A percentile compares a stretch with the other conserved stretches of the same genome.
Evolutionary conservation across 2,113 vertebrate species (phyloP).

Genomic region (Nothobranchius kuhntae): DNA sequence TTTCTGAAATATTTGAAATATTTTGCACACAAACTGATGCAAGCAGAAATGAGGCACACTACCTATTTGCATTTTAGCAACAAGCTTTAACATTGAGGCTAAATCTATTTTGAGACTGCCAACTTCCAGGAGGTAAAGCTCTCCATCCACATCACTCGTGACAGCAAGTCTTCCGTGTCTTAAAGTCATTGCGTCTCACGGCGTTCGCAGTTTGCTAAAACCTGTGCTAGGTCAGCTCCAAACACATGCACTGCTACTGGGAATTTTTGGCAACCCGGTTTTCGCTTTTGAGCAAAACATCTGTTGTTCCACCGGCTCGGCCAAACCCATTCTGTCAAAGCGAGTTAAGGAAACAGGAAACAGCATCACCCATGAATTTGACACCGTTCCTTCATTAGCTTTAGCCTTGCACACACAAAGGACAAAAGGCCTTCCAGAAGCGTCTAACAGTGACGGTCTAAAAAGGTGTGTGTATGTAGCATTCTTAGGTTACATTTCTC

Average conservation of each 20-base stretch:
- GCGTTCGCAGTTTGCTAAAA: slow-evolving; percentile 87
- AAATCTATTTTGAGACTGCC: slow-evolving; percentile 5
- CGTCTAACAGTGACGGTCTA: slow-evolving; percentile 10
- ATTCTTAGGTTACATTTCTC: slow-evolving; percentile 76
- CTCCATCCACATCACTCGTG: slow-evolving; percentile 83
- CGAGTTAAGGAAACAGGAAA: slow-evolving; percentile 98
- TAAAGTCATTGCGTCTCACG: slow-evolving; percentile 77
- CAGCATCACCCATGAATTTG: slow-evolving; percentile 91
- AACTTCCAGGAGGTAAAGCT: slow-evolving; percentile 17
- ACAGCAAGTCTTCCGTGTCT: slow-evolving; percentile 80
- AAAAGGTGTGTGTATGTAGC: slow-evolving; percentile 51
- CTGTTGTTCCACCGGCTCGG: slow-evolving; percentile 93
- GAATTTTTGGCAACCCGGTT: slow-evolving; percentile 89
- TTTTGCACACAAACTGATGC: too few relatives aligned
- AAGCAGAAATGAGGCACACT: too few relatives aligned
- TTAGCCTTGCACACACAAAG: neutral
- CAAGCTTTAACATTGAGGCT: neutral
- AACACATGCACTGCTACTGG: slow-evolving; percentile 91
- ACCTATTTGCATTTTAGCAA: too few relatives aligned
- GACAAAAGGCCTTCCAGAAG: neutral
- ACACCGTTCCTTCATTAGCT: slow-evolving; percentile 75
- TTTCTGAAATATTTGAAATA: too few relatives aligned
- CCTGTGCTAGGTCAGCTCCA: slow-evolving; percentile 91
- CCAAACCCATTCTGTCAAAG: slow-evolving; percentile 98
- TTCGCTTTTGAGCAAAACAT: slow-evolving; percentile 95